A percentile compares a stretch with the other conserved stretches of the same genome.
phyloP scores from a whole-genome alignment of 2,888 invertebrate species.

The Drosophila colorata region DNA sequence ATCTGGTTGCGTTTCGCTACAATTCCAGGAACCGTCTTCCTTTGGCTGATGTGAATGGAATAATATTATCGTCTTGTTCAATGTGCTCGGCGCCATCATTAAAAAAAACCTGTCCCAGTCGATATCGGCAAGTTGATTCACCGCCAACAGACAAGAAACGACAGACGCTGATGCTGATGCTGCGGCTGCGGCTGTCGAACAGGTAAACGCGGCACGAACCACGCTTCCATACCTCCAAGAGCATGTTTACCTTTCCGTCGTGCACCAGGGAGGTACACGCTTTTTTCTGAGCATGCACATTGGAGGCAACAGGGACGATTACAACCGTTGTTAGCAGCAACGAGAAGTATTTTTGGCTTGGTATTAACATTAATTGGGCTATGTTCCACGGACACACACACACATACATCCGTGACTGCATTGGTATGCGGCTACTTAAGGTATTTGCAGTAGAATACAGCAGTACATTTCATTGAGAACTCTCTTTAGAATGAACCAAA shows the following conservation, averaged over 20 bases:
- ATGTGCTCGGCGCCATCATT: slow-evolving; percentile 78
- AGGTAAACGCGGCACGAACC: slow-evolving; percentile 59
- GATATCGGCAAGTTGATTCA: slow-evolving; percentile 53
- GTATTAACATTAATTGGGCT: slow-evolving; percentile 17
- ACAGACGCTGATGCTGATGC: slow-evolving; percentile 33
- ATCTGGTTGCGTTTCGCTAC: slow-evolving; percentile 46
- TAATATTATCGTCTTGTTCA: slow-evolving; percentile 74
- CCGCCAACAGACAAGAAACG: slow-evolving; percentile 37
- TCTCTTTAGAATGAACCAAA: no score
- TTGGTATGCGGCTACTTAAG: neutral
- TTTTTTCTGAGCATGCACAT: slow-evolving; percentile 33
- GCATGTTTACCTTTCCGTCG: slow-evolving; percentile 40
- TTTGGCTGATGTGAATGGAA: slow-evolving; percentile 66
- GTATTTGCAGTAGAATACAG: neutral
- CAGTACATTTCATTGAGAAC: no score
- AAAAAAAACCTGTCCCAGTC: slow-evolving; percentile 67
- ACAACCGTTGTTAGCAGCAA: slow-evolving; percentile 27
- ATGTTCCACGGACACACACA: neutral
- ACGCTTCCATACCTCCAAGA: slow-evolving; percentile 42
- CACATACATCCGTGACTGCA: neutral
- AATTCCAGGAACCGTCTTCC: slow-evolving; percentile 72
- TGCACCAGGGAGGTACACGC: slow-evolving; percentile 45
- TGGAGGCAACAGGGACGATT: slow-evolving; percentile 25
- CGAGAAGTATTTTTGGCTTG: slow-evolving; percentile 11
- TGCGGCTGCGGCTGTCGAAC: slow-evolving; percentile 32